Conservation (phyloP, 2,113 vertebrate genomes). For the Ranitomeya variabilis region DNA sequence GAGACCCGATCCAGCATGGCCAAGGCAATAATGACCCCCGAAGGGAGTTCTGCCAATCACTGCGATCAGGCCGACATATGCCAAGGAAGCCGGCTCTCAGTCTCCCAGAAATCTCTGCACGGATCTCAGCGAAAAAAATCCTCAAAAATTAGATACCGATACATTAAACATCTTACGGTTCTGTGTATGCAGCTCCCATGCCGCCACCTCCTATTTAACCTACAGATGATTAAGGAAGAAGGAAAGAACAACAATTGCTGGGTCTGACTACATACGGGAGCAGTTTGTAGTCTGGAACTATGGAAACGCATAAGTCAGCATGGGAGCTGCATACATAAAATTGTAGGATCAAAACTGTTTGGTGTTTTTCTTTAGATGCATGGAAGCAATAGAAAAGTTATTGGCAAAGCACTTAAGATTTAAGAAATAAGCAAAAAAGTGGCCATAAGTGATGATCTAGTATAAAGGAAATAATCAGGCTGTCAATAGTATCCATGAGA, state of each 20-base stretch:
- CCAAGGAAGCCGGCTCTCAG: neutral
- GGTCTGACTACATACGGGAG: too few relatives aligned
- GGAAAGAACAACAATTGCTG: too few relatives aligned
- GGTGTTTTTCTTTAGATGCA: too few relatives aligned
- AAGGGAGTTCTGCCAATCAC: conserved; percentile 1
- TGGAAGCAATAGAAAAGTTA: too few relatives aligned
- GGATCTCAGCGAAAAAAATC: neutral
- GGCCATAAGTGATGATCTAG: too few relatives aligned
- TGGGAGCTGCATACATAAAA: neutral
- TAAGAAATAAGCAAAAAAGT: too few relatives aligned
- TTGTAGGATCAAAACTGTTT: neutral
- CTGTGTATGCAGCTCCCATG: neutral
- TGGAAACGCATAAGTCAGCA: neutral
- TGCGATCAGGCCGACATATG: neutral
- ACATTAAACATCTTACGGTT: neutral
- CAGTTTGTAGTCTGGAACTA: too few relatives aligned
- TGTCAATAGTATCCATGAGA: too few relatives aligned
- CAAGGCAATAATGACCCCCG: conserved; percentile 17
- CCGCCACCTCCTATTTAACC: neutral
- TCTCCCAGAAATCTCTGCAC: neutral
- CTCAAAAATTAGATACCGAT: too few relatives aligned
- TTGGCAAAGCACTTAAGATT: too few relatives aligned
- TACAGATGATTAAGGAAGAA: neutral
- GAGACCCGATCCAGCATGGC: neutral
- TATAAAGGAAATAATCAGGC: too few relatives aligned